Conservation (phyloP, 2,888 invertebrate genomes). For the Harmothoe impar region DNA sequence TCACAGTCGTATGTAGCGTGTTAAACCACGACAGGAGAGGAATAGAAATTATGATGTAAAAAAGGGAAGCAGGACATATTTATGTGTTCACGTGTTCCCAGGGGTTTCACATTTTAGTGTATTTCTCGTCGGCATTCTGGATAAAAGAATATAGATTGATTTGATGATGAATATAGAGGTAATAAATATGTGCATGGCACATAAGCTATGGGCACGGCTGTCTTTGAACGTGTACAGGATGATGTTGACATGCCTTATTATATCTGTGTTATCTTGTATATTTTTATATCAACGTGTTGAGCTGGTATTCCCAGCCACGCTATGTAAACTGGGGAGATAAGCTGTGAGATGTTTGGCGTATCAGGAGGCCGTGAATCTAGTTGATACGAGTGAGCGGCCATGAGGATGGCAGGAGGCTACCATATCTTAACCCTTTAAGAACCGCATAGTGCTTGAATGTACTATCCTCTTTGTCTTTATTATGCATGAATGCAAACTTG, state of each 20-base stretch:
- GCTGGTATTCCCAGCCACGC: not conserved
- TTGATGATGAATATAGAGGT: not conserved
- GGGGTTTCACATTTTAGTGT: too few species aligned
- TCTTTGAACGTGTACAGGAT: not conserved
- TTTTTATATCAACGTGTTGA: constrained; percentile 29
- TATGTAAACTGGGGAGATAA: constrained; percentile 23
- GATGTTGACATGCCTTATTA: constrained; percentile 1
- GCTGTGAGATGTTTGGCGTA: constrained; percentile 29
- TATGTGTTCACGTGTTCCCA: too few species aligned
- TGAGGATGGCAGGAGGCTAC: not conserved
- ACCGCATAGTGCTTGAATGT: too few species aligned
- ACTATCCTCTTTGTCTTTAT: too few species aligned
- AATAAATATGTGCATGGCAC: not conserved
- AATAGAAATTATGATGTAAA: too few species aligned
- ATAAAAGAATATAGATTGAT: not conserved
- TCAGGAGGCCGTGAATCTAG: not conserved
- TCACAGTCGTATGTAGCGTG: too few species aligned
- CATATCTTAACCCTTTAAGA: not conserved
- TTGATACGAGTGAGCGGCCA: constrained; percentile 11
- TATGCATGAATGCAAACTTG: too few species aligned
- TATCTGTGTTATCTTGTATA: constrained; percentile 29
- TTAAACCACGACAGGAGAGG: too few species aligned
- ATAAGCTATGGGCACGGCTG: not conserved
- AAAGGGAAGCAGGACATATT: too few species aligned
- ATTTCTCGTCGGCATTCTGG: too few species aligned